These are phyloP conservation scores for Oncorhynchus keta DNA, from an alignment of 2,113 vertebrate genomes.

Conservation along the genomic window DNA sequence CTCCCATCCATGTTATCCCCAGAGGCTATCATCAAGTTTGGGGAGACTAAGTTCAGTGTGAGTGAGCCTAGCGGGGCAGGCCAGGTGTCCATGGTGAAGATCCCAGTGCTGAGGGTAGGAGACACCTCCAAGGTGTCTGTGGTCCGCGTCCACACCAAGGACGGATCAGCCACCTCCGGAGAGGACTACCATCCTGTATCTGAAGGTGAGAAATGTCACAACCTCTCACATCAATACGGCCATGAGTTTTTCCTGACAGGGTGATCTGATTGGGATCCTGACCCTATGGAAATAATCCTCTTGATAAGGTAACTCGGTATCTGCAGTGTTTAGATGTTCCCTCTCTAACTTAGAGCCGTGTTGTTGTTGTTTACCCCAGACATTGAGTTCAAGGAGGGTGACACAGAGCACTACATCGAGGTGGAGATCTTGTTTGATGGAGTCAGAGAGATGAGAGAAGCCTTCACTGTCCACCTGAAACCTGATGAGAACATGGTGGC, in stretches of 20 bases:
- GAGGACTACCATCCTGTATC: conserved; percentile 93
- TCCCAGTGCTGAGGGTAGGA: conserved; percentile 86
- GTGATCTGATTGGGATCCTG: no score
- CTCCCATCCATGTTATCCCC: neutral
- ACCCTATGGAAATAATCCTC: no score
- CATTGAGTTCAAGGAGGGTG: conserved; percentile 87
- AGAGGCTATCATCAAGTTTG: conserved; percentile 75
- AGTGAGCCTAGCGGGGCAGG: conserved; percentile 83
- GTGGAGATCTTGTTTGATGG: conserved; percentile 88
- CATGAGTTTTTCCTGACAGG: no score
- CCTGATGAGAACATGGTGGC: conserved; percentile 95
- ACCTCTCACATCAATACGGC: no score
- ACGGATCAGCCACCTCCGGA: conserved; percentile 90
- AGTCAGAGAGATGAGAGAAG: conserved; percentile 89
- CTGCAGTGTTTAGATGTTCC: no score
- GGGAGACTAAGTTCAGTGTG: conserved; percentile 76
- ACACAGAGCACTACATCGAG: conserved; percentile 83
- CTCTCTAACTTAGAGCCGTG: no score
- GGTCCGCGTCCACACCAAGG: conserved; percentile 93
- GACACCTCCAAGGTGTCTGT: conserved; percentile 89
- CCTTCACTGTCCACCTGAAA: conserved; percentile 91
- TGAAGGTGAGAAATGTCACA: conserved; percentile 74
- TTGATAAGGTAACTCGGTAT: no score
- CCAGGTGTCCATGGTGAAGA: conserved; percentile 73
- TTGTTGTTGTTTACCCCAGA: conserved; percentile 66